phyloP scores from a whole-genome alignment of 1,140 invertebrate species.

The Pogonomyrmex barbatus region DNA sequence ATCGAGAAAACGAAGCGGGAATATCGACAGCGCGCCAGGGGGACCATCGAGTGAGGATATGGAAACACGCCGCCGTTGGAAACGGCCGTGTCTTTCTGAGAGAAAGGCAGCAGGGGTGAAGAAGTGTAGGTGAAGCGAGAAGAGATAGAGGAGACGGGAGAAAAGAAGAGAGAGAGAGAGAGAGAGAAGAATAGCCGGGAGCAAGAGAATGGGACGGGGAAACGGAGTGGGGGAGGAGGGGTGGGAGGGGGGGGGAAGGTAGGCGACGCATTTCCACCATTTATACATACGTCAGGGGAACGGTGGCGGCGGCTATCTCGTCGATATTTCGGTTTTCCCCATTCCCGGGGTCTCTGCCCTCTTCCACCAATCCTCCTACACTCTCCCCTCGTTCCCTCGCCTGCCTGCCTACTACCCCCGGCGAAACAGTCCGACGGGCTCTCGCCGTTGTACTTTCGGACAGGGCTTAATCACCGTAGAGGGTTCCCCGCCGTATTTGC shows the following conservation, averaged over 20 bases:
- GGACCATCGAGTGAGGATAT: slow-evolving; percentile 44
- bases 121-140: slow-evolving; percentile 28
- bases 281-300: slow-evolving; percentile 59
- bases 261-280: slow-evolving; percentile 66
- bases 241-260: not conserved
- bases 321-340: slow-evolving; percentile 75
- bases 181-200: slow-evolving; percentile 22
- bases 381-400: slow-evolving; percentile 10
- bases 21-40: slow-evolving; percentile 49
- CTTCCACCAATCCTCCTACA: slow-evolving; percentile 39
- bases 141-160: slow-evolving; percentile 14
- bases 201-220: slow-evolving; percentile 35
- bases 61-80: slow-evolving; percentile 30
- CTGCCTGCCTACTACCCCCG: slow-evolving; percentile 48
- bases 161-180: not conserved
- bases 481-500: slow-evolving; percentile 66
- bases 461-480: slow-evolving; percentile 74
- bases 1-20: slow-evolving; percentile 6
- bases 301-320: slow-evolving; percentile 60
- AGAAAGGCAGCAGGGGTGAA: slow-evolving; percentile 29
- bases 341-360: slow-evolving; percentile 51
- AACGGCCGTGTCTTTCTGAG: slow-evolving; percentile 47
- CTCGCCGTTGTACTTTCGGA: slow-evolving; percentile 73
- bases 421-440: slow-evolving; percentile 59
- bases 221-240: not conserved